phyloP scores from a whole-genome alignment of 2,888 invertebrate genomes.

The Leistus spinibarbis region DNA sequence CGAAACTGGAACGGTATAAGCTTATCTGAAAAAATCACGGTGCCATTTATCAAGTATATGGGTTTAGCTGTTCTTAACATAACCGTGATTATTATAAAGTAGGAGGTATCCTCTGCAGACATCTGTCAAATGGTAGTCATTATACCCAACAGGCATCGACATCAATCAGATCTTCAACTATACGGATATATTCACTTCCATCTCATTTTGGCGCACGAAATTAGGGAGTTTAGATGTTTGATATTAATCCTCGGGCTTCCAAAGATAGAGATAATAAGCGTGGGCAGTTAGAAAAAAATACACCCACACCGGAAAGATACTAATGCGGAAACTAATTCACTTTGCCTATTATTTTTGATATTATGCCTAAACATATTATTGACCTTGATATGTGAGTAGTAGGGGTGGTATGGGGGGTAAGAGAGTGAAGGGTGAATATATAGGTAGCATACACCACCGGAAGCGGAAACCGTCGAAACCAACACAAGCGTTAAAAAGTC shows the following conservation, averaged over 20 bases:
- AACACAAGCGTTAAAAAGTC: slow-evolving; percentile 19
- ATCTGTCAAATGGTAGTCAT: neutral
- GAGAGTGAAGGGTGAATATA: neutral
- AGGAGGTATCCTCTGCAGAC: neutral
- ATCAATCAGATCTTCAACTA: neutral
- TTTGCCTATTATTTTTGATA: neutral
- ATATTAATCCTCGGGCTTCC: too few species aligned
- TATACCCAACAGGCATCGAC: neutral
- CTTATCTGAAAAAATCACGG: neutral
- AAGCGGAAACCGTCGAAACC: slow-evolving; percentile 21
- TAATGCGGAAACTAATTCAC: neutral
- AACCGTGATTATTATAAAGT: neutral
- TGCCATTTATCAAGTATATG: neutral
- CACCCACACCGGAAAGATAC: neutral
- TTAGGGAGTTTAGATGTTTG: too few species aligned
- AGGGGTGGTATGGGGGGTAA: neutral
- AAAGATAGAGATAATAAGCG: too few species aligned
- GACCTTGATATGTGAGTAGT: neutral
- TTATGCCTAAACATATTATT: neutral
- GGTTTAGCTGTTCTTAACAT: neutral
- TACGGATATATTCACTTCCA: neutral
- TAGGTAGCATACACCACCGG: slow-evolving; percentile 1
- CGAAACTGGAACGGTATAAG: neutral
- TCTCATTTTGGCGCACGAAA: neutral
- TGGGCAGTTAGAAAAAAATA: neutral